A percentile compares a stretch with the other conserved stretches of the same genome.
Conservation (phyloP, 2,888 invertebrate species). For the Scaptomyza tumidula region DNA sequence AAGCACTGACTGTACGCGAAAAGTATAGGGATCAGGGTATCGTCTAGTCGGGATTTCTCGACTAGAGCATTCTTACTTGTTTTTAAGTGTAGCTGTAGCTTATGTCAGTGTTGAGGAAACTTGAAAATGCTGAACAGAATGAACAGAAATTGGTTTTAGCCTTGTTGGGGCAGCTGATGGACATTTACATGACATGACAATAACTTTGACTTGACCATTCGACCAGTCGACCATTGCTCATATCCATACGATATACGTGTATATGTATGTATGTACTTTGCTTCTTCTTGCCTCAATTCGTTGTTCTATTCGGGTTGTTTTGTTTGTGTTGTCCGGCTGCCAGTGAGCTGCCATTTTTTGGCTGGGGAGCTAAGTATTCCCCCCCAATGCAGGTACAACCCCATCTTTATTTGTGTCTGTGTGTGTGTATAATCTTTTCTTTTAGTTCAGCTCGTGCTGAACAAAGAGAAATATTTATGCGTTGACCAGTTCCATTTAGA, state of each 20-base stretch:
- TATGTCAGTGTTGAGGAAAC: constrained; percentile 30
- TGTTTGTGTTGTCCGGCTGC: constrained; percentile 37
- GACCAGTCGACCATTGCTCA: constrained; percentile 80
- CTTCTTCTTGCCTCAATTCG: neutral
- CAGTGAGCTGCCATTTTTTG: constrained; percentile 17
- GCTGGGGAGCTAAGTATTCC: constrained; percentile 9
- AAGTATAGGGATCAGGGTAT: too few relatives aligned
- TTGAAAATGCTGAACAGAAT: constrained; percentile 48
- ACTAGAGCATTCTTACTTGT: too few relatives aligned
- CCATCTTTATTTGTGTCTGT: constrained; percentile 14
- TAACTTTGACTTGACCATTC: constrained; percentile 81
- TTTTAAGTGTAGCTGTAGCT: constrained; percentile 21
- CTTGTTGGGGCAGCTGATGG: constrained; percentile 18
- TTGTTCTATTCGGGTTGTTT: constrained; percentile 14
- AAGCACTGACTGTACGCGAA: too few relatives aligned
- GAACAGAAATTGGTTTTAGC: constrained; percentile 19
- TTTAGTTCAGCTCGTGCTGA: constrained; percentile 50
- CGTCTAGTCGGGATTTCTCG: too few relatives aligned
- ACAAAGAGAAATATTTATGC: constrained; percentile 79
- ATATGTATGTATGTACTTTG: neutral
- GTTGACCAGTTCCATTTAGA: constrained; percentile 52
- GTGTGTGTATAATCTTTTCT: constrained; percentile 34
- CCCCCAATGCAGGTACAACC: constrained; percentile 14
- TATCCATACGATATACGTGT: constrained; percentile 45
- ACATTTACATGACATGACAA: constrained; percentile 76